Percentiles rank a stretch among this genome's conserved stretches.
These are phyloP conservation scores for Zosterops pallidus DNA, from an alignment of 2,113 vertebrate genomes.

Conservation along the genomic window DNA sequence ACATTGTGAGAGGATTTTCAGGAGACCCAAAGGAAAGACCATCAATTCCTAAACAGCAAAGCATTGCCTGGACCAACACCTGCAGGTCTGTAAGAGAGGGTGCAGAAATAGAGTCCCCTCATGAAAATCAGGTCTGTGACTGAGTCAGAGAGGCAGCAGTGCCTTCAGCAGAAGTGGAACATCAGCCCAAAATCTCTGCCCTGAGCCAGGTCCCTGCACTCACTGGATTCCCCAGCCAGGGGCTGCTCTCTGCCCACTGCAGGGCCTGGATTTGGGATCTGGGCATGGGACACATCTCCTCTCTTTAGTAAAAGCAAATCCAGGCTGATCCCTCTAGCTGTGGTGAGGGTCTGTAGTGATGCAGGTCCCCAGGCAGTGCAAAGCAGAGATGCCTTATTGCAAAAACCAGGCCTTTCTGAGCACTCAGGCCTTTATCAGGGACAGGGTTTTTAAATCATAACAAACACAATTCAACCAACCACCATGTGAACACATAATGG, in stretches of 20 bases:
- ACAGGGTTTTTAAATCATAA: neutral
- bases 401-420: neutral
- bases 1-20: neutral
- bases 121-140: neutral
- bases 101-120: neutral
- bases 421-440: neutral
- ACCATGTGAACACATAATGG: fast-evolving
- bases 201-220: neutral
- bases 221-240: neutral
- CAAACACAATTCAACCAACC: neutral
- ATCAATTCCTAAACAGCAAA: neutral
- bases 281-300: neutral
- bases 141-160: neutral
- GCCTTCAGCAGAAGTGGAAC: neutral
- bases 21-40: neutral
- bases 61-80: neutral
- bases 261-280: neutral
- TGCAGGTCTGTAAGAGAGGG: neutral
- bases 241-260: neutral
- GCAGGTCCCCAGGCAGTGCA: neutral
- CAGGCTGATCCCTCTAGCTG: neutral
- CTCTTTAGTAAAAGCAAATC: neutral
- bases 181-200: neutral
- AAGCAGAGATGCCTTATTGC: neutral
- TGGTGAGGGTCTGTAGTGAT: neutral